A percentile compares a stretch with the other conserved stretches of the same genome.
Evolutionary conservation across 1,140 invertebrate genomes (phyloP).

Genomic region (Achatina immaculata): DNA sequence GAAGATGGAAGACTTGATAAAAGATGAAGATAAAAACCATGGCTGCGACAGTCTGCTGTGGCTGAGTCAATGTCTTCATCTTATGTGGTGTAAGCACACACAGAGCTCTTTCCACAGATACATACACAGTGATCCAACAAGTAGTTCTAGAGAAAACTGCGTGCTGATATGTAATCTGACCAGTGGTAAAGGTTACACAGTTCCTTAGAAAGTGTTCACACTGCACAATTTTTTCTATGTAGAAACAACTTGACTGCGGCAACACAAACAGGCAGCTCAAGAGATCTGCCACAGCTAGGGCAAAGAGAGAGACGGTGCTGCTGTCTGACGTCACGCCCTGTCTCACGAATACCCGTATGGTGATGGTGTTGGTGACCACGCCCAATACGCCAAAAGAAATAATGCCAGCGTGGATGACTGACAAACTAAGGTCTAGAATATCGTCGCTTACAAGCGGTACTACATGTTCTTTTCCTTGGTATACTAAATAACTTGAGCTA

Average conservation of each 20-base stretch:
- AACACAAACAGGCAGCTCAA: not conserved
- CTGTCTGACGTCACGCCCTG: not conserved
- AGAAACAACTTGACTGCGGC: slow-evolving; percentile 7
- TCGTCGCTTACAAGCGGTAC: not conserved
- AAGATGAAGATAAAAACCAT: slow-evolving; percentile 1
- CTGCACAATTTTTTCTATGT: not conserved
- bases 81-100: slow-evolving; percentile 11
- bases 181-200: not conserved
- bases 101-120: slow-evolving; percentile 13
- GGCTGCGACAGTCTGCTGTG: not conserved
- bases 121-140: slow-evolving; percentile 13
- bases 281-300: slow-evolving; percentile 7
- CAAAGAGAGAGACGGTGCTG: not conserved
- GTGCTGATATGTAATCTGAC: not conserved
- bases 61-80: not conserved
- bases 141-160: not conserved
- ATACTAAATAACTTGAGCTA: not conserved
- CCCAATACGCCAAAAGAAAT: not conserved
- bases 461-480: not conserved
- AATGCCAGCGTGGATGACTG: not conserved
- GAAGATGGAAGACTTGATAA: not conserved
- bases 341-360: slow-evolving; percentile 17
- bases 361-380: slow-evolving; percentile 22
- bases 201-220: not conserved
- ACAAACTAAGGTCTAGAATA: not conserved